A percentile compares a stretch with the other conserved stretches of the same genome.
Evolutionary conservation across 2,797 vertebrate species (phyloP).

Genomic region (Scarus forsteni): DNA sequence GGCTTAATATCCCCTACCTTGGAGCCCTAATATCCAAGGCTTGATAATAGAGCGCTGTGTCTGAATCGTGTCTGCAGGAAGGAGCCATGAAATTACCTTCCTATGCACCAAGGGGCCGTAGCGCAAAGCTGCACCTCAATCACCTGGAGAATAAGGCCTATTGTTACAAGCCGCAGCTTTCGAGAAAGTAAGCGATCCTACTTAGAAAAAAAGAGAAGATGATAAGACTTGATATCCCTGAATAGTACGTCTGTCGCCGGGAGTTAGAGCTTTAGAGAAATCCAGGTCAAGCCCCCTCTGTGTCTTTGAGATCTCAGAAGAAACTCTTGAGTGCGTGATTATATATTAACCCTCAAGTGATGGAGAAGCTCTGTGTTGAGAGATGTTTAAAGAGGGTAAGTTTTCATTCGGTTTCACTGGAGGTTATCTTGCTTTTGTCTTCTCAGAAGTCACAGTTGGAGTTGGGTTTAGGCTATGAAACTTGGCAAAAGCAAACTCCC

Average conservation of each 20-base stretch:
- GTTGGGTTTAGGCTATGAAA: slow-evolving; percentile 41
- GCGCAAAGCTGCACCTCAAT: slow-evolving; percentile 75
- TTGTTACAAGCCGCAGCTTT: slow-evolving; percentile 68
- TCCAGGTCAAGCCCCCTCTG: slow-evolving; percentile 71
- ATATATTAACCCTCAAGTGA: slow-evolving; percentile 69
- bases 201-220: slow-evolving; percentile 51
- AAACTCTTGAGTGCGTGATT: slow-evolving; percentile 62
- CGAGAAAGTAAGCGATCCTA: slow-evolving; percentile 69
- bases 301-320: slow-evolving; percentile 54
- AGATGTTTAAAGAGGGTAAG: slow-evolving; percentile 38
- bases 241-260: slow-evolving; percentile 57
- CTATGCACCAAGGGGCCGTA: slow-evolving; percentile 64
- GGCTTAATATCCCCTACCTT: slow-evolving; percentile 71
- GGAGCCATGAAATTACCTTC: slow-evolving; percentile 82
- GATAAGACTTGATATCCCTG: slow-evolving; percentile 69
- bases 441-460: slow-evolving; percentile 21
- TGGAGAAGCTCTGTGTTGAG: slow-evolving; percentile 42
- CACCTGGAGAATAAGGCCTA: slow-evolving; percentile 72
- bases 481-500: slow-evolving; percentile 38
- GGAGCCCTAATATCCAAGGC: slow-evolving; percentile 67
- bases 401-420: slow-evolving; percentile 57
- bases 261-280: slow-evolving; percentile 72
- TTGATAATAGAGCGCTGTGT: slow-evolving; percentile 80
- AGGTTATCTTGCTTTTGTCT: slow-evolving; percentile 58
- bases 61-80: slow-evolving; percentile 80